Percentiles rank a stretch among this genome's conserved stretches.
These are phyloP conservation scores for Eulithis prunata DNA, from an alignment of 2,888 invertebrate species.

Conservation along the genomic window DNA sequence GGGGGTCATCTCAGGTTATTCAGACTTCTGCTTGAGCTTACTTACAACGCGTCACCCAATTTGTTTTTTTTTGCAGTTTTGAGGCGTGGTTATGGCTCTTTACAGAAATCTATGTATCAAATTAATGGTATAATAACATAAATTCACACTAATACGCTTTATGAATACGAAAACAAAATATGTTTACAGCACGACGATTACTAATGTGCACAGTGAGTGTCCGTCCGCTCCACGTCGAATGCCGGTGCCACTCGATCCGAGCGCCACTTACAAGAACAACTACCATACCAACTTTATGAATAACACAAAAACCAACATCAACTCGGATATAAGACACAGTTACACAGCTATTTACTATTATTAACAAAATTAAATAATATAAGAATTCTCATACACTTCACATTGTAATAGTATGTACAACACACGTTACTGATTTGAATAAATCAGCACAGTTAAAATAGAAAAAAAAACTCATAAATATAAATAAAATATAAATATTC, in stretches of 20 bases:
- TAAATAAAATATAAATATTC: too few relatives aligned
- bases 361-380: constrained; percentile 1
- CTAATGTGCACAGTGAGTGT: constrained; percentile 82
- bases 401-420: too few relatives aligned
- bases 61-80: constrained; percentile 41
- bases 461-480: too few relatives aligned
- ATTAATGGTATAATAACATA: constrained; percentile 78
- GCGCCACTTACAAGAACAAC: constrained; percentile 54
- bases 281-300: constrained; percentile 4
- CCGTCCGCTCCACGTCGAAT: constrained; percentile 70
- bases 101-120: constrained; percentile 73
- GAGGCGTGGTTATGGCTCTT: constrained; percentile 65
- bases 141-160: constrained; percentile 82
- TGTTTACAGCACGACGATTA: constrained; percentile 82
- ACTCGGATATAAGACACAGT: constrained; percentile 3
- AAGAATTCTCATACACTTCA: background rate
- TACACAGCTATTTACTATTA: background rate
- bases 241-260: constrained; percentile 36
- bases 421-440: too few relatives aligned
- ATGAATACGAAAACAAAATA: constrained; percentile 77
- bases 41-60: constrained; percentile 61
- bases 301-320: constrained; percentile 19
- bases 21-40: constrained; percentile 70
- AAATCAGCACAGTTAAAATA: too few relatives aligned
- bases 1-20: constrained; percentile 58